Base-by-base conservation (phyloP, 1,140 invertebrate species). In the Reticulitermes speratus region DNA sequence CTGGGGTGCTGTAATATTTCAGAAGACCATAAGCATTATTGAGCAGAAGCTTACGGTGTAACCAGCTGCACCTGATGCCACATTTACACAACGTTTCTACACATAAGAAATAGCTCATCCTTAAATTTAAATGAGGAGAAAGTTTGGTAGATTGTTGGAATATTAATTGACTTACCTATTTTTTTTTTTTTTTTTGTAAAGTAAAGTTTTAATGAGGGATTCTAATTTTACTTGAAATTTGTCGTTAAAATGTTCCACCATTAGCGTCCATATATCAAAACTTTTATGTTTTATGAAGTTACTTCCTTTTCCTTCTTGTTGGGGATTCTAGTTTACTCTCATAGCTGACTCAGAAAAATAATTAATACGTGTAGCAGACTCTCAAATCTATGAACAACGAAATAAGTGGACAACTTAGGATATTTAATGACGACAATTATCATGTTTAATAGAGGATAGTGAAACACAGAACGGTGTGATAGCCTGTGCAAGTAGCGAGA, bases 121-220 rank as follows among this genome's bases (percentile, higher is more conserved):
- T 75, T 75, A 30, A 75, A 75, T 75, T 30, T n/a, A 75, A 75
- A 75, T 75, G 65, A 75, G 65, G 11, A 25, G 65, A 75, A 75
- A 75, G 25, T 30, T 75, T 30, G 65, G 65, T 75, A 75, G n/a
- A 75, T 9, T 75, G 25, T 16, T 75, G 65, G 65, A 30, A 75
- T 75, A 75, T 75, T 75, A 75, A 75, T 75, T 75, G 65, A 75
- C 65, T 11, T 75, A 3, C 9, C n/a, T 75, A 9, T 65, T 75
- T 59, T 59, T 59, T 75, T 65, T 65, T 75, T 59, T 59, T 59
- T 59, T 59, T 75, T 75, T 75, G n/a, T 75, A 14, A 75, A 30
- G 65, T n/a, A 75, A 75, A 75, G 65, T 75, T 75, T 75, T 75
- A 75, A 75, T 75, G 65, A 75, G 65, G 65, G 65, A 75, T 75